These are phyloP conservation scores for Collichthys lucidus DNA, from an alignment of 2,113 vertebrate species.

Conservation along the genomic window DNA sequence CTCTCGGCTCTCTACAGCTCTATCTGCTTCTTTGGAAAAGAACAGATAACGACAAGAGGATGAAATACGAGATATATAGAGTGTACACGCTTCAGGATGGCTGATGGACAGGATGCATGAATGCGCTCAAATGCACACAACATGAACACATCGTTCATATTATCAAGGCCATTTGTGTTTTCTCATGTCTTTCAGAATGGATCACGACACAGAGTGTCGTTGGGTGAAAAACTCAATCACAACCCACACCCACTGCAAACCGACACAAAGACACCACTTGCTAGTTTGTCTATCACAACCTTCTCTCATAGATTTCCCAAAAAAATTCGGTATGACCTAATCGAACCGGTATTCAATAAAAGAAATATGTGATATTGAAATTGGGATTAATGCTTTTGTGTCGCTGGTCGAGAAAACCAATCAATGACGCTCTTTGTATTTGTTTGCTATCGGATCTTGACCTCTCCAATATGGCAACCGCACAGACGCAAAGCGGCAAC, in stretches of 20 bases:
- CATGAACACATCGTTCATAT: not conserved
- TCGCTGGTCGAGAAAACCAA: no score
- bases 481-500: no score
- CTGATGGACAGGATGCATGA: slow-evolving; percentile 27
- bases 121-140: not conserved
- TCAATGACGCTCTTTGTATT: no score
- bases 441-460: no score
- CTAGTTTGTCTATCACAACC: no score
- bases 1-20: slow-evolving; percentile 42
- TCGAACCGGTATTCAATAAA: no score
- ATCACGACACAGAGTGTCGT: not conserved
- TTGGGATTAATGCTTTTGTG: no score
- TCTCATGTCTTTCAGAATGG: not conserved
- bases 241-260: not conserved
- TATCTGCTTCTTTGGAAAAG: slow-evolving; percentile 39
- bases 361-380: no score
- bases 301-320: no score
- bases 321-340: no score
- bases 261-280: not conserved
- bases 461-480: no score
- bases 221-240: not conserved
- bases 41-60: slow-evolving; percentile 50
- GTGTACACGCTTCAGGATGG: slow-evolving; percentile 21
- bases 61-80: slow-evolving; percentile 33
- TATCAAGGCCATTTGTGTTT: not conserved